phyloP scores from a whole-genome alignment of 2,888 invertebrate species.

The Julus scandinavius region DNA sequence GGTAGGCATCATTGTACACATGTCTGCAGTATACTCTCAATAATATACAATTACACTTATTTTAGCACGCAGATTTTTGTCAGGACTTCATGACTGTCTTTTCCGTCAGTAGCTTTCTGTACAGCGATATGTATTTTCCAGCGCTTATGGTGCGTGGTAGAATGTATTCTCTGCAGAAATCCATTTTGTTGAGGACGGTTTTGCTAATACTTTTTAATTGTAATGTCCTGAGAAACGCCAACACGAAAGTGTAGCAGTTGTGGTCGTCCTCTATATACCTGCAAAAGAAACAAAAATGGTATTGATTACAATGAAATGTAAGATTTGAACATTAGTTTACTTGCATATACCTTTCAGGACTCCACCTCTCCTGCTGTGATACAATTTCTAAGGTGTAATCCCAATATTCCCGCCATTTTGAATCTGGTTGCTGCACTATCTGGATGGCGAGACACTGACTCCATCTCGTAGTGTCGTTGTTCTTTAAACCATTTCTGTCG shows the following conservation, averaged over 20 bases:
- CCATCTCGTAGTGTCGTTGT: conserved; percentile 66
- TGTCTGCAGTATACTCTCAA: no score
- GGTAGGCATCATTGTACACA: no score
- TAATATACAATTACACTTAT: no score
- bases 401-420: conserved; percentile 75
- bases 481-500: conserved; percentile 78
- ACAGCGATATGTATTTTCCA: conserved; percentile 85
- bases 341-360: conserved; percentile 59
- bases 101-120: conserved; percentile 70
- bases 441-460: conserved; percentile 66
- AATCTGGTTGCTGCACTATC: conserved; percentile 57
- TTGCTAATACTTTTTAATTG: conserved; percentile 77
- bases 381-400: conserved; percentile 75
- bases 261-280: conserved; percentile 78
- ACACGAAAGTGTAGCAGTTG: conserved; percentile 89
- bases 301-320: no score
- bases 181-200: conserved; percentile 75
- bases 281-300: neutral
- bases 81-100: conserved; percentile 35
- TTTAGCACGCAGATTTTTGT: no score
- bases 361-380: conserved; percentile 66
- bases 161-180: conserved; percentile 83
- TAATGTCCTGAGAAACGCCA: conserved; percentile 80
- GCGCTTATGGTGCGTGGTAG: conserved; percentile 83
- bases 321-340: conserved; percentile 33